Conservation (phyloP, 2,888 invertebrate genomes). For the Lagria hirta region DNA sequence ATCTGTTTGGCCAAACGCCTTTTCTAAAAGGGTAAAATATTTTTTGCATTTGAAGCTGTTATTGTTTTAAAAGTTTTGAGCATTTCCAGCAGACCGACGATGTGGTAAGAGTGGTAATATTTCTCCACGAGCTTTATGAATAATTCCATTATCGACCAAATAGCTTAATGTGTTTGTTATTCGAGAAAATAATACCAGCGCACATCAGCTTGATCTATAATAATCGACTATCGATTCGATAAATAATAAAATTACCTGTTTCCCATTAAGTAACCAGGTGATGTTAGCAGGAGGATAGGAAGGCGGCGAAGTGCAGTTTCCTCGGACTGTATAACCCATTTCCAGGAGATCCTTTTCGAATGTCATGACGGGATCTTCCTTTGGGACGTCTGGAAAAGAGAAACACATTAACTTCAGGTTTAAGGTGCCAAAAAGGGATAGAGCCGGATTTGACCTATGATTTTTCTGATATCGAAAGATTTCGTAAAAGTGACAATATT, state of each 20-base stretch:
- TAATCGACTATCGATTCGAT: background rate
- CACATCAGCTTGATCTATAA: too few relatives aligned
- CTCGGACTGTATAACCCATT: slow-evolving; percentile 67
- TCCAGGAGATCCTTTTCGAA: slow-evolving; percentile 71
- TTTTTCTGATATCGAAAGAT: slow-evolving; percentile 1
- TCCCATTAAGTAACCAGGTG: slow-evolving; percentile 70
- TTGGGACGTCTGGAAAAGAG: slow-evolving; percentile 64
- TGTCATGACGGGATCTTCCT: slow-evolving; percentile 65
- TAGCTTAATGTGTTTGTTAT: slow-evolving; percentile 23
- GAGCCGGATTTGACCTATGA: slow-evolving; percentile 8
- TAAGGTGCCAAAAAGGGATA: slow-evolving; percentile 9
- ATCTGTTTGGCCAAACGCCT: too few relatives aligned
- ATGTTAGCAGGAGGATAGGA: slow-evolving; percentile 70
- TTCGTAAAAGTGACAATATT: too few relatives aligned
- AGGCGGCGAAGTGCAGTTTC: slow-evolving; percentile 69
- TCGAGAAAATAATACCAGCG: too few relatives aligned
- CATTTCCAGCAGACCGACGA: background rate
- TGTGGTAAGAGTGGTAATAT: background rate
- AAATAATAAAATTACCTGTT: slow-evolving; percentile 53
- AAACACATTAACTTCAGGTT: slow-evolving; percentile 9
- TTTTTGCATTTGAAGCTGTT: too few relatives aligned
- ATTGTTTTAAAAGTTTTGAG: too few relatives aligned
- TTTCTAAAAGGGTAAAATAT: too few relatives aligned
- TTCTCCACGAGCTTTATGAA: background rate
- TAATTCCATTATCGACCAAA: slow-evolving; percentile 23